Evolutionary conservation across 2,888 invertebrate species (phyloP), one percentile per base, ranked within the genome.

Genomic region (Muscina levida): DNA sequence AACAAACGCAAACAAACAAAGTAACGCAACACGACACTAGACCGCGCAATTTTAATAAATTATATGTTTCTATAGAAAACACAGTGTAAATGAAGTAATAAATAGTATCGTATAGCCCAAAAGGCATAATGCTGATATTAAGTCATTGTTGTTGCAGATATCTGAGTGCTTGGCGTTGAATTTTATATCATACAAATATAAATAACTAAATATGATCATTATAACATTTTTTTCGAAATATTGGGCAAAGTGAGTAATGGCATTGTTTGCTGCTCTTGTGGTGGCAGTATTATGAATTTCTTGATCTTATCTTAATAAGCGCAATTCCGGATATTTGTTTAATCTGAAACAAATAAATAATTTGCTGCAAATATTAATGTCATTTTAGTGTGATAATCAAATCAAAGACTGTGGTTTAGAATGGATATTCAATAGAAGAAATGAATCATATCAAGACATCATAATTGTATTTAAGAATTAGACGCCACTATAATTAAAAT

Each of bases 11-110:
- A 57, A 17, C 3, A 62, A 22, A 62, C 37, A 42, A 42, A 19
- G 37, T 4, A 24, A 53, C 24, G 22, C 22, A 53, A 24, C 13
- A 17, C 22, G 13, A 13, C 2, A 53, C 24, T 42, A 5, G 17
- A 17, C 15, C 37, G 31, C n/a, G 44, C 44, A n/a, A 44, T 44
- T n/a, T n/a, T n/a, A 48, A 48, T 44, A 17, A 48, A 48, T 26
- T 5, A 6, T 11, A 51, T 11, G 19, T 62, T 42, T 62, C 37
- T 62, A 39, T 4, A 62, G 39, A 42, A 42, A 31, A 42, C 19
- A 42, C 19, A 42, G 62, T 62, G 39, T 42, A 22, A 62, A 62
- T 62, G 17, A 62, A 19, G 62, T 39, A 62, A 62, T 10, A 59
- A 6, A 15, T 39, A 19, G 31, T 19, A n/a, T n/a, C n/a, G 17